A percentile compares a stretch with the other conserved stretches of the same genome.
These are phyloP conservation scores for Acanthosepion esculentum DNA, from an alignment of 2,888 invertebrate genomes.

Conservation along the genomic window DNA sequence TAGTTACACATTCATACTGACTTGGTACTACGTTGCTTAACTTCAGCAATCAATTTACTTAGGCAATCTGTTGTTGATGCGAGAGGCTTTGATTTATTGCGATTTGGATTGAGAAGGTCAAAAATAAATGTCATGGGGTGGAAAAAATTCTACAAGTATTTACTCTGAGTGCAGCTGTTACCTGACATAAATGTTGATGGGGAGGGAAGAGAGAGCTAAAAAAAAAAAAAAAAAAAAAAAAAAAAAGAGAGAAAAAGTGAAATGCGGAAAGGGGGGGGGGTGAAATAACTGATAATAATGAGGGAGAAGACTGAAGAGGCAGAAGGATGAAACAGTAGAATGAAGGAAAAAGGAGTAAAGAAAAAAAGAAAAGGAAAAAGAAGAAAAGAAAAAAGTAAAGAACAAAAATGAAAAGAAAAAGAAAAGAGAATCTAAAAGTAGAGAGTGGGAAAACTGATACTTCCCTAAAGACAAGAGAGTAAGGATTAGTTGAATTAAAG, in stretches of 20 bases:
- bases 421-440: background rate
- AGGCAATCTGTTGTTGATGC: background rate
- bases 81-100: background rate
- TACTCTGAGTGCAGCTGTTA: background rate
- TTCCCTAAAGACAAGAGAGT: background rate
- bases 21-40: background rate
- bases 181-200: background rate
- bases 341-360: background rate
- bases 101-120: conserved; percentile 8
- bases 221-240: background rate
- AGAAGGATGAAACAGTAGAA: background rate
- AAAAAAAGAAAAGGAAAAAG: background rate
- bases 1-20: background rate
- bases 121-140: background rate
- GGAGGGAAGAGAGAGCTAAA: background rate
- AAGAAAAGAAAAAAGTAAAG: background rate
- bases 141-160: background rate
- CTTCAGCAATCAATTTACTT: background rate
- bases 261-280: background rate
- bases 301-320: background rate
- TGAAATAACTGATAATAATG: background rate
- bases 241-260: background rate
- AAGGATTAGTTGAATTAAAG: background rate
- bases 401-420: background rate
- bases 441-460: background rate